Evolutionary conservation across 2,113 vertebrate species (phyloP).

Genomic region (Asarcornis scutulata): DNA sequence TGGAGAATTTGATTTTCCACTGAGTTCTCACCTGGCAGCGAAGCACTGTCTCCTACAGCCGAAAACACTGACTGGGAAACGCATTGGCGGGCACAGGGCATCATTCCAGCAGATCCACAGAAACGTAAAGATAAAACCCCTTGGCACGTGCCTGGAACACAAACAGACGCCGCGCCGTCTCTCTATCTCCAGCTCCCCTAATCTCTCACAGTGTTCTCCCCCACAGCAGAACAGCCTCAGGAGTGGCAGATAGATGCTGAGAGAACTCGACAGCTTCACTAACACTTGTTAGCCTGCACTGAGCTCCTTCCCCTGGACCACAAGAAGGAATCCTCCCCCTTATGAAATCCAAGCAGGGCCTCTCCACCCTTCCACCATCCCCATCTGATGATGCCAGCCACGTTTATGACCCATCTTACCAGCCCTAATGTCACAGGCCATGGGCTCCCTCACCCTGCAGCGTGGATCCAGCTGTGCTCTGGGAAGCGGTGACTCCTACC

Average conservation of each 20-base stretch:
- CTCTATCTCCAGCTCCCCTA: background rate
- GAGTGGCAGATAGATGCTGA: background rate
- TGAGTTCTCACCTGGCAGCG: background rate
- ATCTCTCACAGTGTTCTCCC: background rate
- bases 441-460: background rate
- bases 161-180: background rate
- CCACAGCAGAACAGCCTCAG: background rate
- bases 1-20: background rate
- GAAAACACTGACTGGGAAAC: background rate
- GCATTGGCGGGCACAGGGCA: background rate
- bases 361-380: background rate
- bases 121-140: background rate
- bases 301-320: background rate
- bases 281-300: background rate
- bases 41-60: background rate
- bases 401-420: accelerated
- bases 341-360: background rate
- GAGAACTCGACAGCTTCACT: background rate
- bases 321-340: accelerated
- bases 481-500: background rate
- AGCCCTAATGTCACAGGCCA: background rate
- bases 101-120: background rate
- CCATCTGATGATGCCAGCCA: too few relatives aligned
- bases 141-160: background rate
- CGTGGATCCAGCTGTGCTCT: background rate